phyloP scores from a whole-genome alignment of 2,888 invertebrate species.

The Ormyrus thymus region DNA sequence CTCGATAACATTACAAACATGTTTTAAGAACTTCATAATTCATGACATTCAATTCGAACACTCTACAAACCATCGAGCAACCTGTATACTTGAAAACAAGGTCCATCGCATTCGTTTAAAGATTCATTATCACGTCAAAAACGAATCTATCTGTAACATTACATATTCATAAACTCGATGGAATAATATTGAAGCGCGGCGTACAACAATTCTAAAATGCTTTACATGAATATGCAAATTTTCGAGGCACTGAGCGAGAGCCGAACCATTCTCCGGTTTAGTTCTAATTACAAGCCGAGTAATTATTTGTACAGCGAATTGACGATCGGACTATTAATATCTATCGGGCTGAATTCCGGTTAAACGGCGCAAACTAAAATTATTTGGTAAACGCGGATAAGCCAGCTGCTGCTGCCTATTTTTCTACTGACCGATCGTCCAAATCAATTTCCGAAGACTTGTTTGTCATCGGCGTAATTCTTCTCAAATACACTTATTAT shows the following conservation, averaged over 20 bases:
- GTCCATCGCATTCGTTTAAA: background rate
- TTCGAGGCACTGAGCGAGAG: background rate
- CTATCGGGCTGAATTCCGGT: background rate
- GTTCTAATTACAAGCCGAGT: conserved; percentile 3
- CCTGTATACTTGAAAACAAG: no score
- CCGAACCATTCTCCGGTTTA: background rate
- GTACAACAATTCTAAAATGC: conserved; percentile 9
- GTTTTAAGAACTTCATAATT: no score
- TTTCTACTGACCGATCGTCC: no score
- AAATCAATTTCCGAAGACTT: no score
- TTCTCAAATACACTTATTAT: no score
- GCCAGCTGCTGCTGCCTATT: no score
- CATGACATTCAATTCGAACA: no score
- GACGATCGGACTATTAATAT: conserved; percentile 32
- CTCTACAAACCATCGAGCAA: no score
- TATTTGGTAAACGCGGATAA: background rate
- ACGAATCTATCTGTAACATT: background rate
- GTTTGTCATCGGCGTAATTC: no score
- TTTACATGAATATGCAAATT: conserved; percentile 25
- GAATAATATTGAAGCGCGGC: background rate
- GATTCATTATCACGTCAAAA: background rate
- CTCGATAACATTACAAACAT: no score
- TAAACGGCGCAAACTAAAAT: conserved; percentile 6
- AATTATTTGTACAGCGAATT: conserved; percentile 8
- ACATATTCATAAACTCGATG: conserved; percentile 2